Evolutionary conservation across 92 coral and sea anemone genomes (phyloP).

Genomic region (Siderastrea siderea): DNA sequence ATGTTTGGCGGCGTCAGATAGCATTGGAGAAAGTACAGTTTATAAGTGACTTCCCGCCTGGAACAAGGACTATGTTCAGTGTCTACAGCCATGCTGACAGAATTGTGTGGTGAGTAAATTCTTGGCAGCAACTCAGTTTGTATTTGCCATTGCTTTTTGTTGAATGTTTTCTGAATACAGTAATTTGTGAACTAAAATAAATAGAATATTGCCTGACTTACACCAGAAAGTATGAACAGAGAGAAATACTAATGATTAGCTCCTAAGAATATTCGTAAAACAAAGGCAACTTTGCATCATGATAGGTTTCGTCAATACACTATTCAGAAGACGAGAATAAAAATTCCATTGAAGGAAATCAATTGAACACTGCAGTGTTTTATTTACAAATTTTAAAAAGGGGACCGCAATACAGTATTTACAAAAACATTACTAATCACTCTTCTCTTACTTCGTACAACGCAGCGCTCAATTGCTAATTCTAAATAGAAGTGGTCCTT

Average conservation of each 20-base stretch:
- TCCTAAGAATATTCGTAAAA: not conserved
- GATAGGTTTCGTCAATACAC: not conserved
- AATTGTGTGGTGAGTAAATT: constrained; percentile 33
- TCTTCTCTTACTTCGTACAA: too few species aligned
- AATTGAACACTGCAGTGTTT: not conserved
- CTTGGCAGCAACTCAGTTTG: not conserved
- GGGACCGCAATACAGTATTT: too few species aligned
- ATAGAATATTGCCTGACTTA: not conserved
- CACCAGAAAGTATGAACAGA: not conserved
- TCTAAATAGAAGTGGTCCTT: too few species aligned
- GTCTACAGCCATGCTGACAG: not conserved
- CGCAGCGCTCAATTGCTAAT: too few species aligned
- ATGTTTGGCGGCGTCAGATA: not conserved
- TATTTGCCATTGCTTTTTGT: not conserved
- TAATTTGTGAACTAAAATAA: not conserved
- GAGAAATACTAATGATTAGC: not conserved
- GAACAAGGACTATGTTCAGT: not conserved
- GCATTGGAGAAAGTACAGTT: not conserved
- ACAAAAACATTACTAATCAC: too few species aligned
- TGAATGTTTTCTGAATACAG: not conserved
- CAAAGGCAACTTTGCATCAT: not conserved
- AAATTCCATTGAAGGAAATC: not conserved
- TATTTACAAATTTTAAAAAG: too few species aligned
- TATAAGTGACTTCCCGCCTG: not conserved
- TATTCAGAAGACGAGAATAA: not conserved